Evolutionary conservation across 1,140 invertebrate species (phyloP), one percentile per base, ranked within the genome.

Genomic region (Diabrotica undecimpunctata): DNA sequence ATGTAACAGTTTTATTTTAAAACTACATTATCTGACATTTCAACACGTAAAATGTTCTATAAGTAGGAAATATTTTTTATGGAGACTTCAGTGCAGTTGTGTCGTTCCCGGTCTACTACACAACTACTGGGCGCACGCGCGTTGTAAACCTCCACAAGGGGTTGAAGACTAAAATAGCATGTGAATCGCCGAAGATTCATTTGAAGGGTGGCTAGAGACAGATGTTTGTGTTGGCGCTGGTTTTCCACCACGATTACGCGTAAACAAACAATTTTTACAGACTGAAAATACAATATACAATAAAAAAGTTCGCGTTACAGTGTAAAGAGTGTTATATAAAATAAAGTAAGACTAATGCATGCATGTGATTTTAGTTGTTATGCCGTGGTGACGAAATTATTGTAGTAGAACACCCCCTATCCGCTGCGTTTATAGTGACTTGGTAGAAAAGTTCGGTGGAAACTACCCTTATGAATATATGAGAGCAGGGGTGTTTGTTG

Each of bases 401-500:
- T 46, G 65, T 56, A 61, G 56, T 65, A 59, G 59, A 57, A 64
- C 14, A 36, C 10, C 57, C 38, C 39, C 54, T 65, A 46, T 52
- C 51, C 63, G 59, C 38, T 39, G 3, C 6, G 41, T 46, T 46
- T 46, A 46, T 46, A 46, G 62, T 59, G 66, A 58, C 55, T 61
- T 52, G 51, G 25, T 68, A 56, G 52, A 56, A 64, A 64, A 39
- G 56, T 35, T 50, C 36, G 11, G 61, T 56, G 61, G 57, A 46
- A 50, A 64, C 57, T 41, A 39, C 54, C 51, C 54, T 39, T 11
- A 13, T 61, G n/a, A 11, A 11, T 55, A 36, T n/a, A 5, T 14
- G 10, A 36, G 25, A 55, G 25, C n/a, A 14, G 10, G 54, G 13
- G 54, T 46, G 41, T 46, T 46, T 46, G 41, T 8, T 55, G 25